Conservation (phyloP, 1,140 invertebrate species). For the Drosophila tsacasi region DNA sequence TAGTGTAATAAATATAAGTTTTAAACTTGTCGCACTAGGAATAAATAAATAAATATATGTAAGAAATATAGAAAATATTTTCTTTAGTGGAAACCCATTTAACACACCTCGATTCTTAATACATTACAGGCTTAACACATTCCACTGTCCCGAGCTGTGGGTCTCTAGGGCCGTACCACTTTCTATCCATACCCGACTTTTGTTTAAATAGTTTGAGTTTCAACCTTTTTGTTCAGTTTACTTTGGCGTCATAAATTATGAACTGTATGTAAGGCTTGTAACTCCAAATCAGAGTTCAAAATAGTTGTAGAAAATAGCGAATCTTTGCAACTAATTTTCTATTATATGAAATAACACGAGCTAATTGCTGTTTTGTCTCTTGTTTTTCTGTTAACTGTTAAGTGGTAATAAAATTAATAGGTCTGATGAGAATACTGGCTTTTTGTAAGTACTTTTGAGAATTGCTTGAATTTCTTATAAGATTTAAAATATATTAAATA, state of each 20-base stretch:
- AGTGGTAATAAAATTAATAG: background rate
- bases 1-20: too few species aligned
- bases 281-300: background rate
- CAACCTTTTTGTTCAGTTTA: background rate
- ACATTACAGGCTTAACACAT: background rate
- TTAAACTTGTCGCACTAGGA: too few species aligned
- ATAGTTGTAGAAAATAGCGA: background rate
- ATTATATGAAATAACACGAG: background rate
- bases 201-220: background rate
- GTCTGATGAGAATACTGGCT: background rate
- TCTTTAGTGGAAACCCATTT: too few species aligned
- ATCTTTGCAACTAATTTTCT: background rate
- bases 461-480: background rate
- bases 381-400: background rate
- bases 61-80: too few species aligned
- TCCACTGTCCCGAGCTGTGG: background rate
- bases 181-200: slow-evolving; percentile 13
- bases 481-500: background rate
- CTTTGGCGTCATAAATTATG: slow-evolving; percentile 8
- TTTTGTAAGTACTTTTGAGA: background rate
- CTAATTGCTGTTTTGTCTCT: background rate
- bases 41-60: too few species aligned
- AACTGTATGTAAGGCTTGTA: slow-evolving; percentile 9
- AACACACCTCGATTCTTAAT: background rate
- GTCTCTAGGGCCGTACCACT: slow-evolving; percentile 4